phyloP scores from a whole-genome alignment of 2,113 vertebrate species.

The Esox niger region DNA sequence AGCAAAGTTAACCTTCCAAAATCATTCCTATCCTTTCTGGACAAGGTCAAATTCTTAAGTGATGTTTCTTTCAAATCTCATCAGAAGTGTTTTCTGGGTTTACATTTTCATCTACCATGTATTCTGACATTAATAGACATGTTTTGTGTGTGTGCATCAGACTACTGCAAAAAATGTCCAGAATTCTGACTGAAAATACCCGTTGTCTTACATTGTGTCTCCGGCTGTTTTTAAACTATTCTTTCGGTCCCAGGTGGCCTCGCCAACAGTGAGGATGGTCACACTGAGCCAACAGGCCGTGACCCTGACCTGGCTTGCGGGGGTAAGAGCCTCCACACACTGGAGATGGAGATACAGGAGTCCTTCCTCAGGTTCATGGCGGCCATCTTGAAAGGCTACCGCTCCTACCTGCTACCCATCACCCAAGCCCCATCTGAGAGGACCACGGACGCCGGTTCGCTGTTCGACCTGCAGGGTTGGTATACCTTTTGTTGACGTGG shows the following conservation, averaged over 20 bases:
- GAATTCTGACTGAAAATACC: too few relatives aligned
- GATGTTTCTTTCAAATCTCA: too few relatives aligned
- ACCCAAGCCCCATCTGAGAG: slow-evolving; percentile 97
- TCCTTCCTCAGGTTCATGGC: slow-evolving; percentile 97
- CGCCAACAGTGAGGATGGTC: slow-evolving; percentile 85
- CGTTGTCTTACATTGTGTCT: background rate
- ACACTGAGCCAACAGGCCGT: slow-evolving; percentile 85
- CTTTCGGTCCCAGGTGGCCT: slow-evolving; percentile 79
- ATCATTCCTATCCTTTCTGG: too few relatives aligned
- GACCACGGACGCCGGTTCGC: slow-evolving; percentile 92
- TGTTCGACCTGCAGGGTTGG: slow-evolving; percentile 93
- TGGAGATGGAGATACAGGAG: slow-evolving; percentile 97
- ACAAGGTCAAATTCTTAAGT: too few relatives aligned
- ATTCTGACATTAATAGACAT: too few relatives aligned
- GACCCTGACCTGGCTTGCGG: slow-evolving; percentile 87
- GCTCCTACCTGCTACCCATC: slow-evolving; percentile 91
- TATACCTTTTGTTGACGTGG: background rate
- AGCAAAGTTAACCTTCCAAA: too few relatives aligned
- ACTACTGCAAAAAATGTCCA: too few relatives aligned
- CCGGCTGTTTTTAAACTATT: background rate
- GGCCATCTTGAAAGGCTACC: slow-evolving; percentile 95
- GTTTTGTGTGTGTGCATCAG: too few relatives aligned
- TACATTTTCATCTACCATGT: too few relatives aligned
- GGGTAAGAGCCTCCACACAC: slow-evolving; percentile 85
- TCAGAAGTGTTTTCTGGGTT: slow-evolving; percentile 6